Evolutionary conservation across 2,888 invertebrate genomes (phyloP).

Genomic region (Ischnus inquisitorius): DNA sequence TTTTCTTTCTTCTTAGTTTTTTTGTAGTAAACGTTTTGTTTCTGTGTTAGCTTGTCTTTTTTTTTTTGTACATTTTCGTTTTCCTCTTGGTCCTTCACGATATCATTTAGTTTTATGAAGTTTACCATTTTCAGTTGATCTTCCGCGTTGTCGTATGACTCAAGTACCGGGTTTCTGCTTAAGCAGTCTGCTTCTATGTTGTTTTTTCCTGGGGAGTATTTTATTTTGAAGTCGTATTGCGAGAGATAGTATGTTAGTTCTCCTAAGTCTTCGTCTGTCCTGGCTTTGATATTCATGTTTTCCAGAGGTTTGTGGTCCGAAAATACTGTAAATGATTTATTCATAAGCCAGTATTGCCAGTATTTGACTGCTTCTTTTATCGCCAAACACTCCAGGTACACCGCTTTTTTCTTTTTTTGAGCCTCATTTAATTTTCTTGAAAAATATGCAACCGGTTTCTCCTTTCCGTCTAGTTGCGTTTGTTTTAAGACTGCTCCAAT

Average conservation of each 20-base stretch:
- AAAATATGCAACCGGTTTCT: not conserved
- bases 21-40: conserved; percentile 62
- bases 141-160: conserved; percentile 25
- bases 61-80: conserved; percentile 54
- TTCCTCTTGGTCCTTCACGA: conserved; percentile 29
- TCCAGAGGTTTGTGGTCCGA: conserved; percentile 48
- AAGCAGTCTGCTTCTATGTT: conserved; percentile 47
- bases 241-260: conserved; percentile 43
- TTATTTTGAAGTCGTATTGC: conserved; percentile 43
- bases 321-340: conserved; percentile 41
- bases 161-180: conserved; percentile 44
- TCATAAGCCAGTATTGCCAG: conserved; percentile 50
- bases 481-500: conserved; percentile 62
- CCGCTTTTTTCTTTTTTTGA: conserved; percentile 33
- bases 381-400: conserved; percentile 34
- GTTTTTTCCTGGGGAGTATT: conserved; percentile 43
- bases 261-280: conserved; percentile 33
- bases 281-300: conserved; percentile 39
- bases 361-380: conserved; percentile 46
- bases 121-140: conserved; percentile 44
- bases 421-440: not conserved
- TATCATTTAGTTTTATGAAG: conserved; percentile 13
- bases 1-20: conserved; percentile 61
- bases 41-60: conserved; percentile 53
- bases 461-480: conserved; percentile 49